Evolutionary conservation across 1,140 invertebrate genomes (phyloP).

Genomic region (Euwallacea fornicatus): DNA sequence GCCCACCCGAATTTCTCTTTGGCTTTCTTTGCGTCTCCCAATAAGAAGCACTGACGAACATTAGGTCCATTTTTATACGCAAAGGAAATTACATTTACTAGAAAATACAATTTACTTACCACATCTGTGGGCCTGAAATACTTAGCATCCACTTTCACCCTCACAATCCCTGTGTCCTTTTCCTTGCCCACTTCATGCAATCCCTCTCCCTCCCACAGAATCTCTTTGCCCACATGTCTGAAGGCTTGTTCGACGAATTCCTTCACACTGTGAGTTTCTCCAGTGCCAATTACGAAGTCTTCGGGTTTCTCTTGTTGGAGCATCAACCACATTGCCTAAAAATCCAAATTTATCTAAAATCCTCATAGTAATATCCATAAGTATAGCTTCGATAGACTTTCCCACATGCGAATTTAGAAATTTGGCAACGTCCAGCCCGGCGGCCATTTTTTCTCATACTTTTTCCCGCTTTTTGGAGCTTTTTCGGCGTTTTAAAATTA

Average conservation of each 20-base stretch:
- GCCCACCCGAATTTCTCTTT: constrained; percentile 83
- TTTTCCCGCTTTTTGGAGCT: neutral
- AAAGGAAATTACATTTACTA: constrained; percentile 1
- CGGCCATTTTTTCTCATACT: no score
- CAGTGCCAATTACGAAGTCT: constrained; percentile 97
- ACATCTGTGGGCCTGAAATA: constrained; percentile 98
- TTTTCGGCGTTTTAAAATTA: no score
- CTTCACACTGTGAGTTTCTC: constrained; percentile 90
- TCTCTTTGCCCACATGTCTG: constrained; percentile 69
- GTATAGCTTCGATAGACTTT: neutral
- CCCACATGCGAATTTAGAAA: no score
- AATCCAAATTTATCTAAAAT: constrained; percentile 7
- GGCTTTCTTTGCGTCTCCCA: constrained; percentile 92
- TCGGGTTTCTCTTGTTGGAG: constrained; percentile 91
- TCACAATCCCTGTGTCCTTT: constrained; percentile 73
- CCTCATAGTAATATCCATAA: no score
- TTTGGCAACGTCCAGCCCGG: no score
- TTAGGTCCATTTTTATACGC: neutral
- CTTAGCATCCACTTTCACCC: constrained; percentile 90
- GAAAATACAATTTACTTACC: constrained; percentile 60
- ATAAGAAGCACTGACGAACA: constrained; percentile 73
- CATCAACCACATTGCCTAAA: constrained; percentile 99
- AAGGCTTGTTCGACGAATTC: constrained; percentile 97
- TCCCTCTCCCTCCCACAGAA: constrained; percentile 87
- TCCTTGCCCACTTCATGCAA: constrained; percentile 87